A percentile compares a stretch with the other conserved stretches of the same genome.
Conservation (phyloP, 2,113 vertebrate species). For the Heliornis fulica region DNA sequence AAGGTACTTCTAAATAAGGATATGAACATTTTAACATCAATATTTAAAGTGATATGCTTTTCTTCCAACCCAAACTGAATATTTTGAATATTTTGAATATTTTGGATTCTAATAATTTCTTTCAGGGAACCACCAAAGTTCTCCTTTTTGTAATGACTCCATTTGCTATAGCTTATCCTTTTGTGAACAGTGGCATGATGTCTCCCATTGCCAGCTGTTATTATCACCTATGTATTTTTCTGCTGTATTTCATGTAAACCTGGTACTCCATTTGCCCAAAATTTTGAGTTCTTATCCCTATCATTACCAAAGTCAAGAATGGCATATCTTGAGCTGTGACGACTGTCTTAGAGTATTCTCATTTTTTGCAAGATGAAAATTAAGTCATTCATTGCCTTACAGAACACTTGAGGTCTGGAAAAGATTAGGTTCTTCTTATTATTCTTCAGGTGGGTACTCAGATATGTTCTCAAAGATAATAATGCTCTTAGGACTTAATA, state of each 20-base stretch:
- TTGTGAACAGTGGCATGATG: neutral
- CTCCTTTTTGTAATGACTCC: neutral
- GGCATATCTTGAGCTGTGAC: neutral
- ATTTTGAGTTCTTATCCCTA: neutral
- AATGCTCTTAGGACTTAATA: neutral
- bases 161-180: neutral
- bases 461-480: neutral
- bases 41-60: neutral
- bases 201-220: neutral
- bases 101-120: neutral
- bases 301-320: neutral
- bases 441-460: neutral
- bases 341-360: neutral
- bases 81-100: too few species aligned
- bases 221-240: neutral
- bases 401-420: neutral
- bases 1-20: neutral
- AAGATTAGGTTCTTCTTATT: neutral
- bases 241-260: neutral
- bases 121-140: neutral
- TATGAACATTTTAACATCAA: neutral
- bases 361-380: neutral
- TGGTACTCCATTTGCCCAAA: neutral
- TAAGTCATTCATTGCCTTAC: neutral
- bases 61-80: neutral